Percentiles rank a stretch among this genome's conserved stretches.
Conservation (phyloP, 2,888 invertebrate species). For the Sesia apiformis region DNA sequence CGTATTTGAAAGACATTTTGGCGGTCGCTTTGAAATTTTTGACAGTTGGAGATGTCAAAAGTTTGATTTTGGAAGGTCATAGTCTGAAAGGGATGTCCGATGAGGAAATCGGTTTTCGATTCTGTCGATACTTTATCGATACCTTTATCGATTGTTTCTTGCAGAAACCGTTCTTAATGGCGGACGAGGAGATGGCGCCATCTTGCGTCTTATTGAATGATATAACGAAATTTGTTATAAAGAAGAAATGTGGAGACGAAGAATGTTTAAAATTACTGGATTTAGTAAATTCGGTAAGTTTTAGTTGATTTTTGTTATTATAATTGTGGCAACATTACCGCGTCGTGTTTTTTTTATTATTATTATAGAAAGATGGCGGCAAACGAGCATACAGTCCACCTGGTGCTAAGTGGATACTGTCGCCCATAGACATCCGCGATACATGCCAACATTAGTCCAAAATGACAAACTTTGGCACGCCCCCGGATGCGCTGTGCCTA, state of each 20-base stretch:
- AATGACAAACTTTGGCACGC: too few relatives aligned
- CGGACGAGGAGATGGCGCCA: slow-evolving; percentile 13
- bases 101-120: slow-evolving; percentile 17
- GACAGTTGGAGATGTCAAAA: slow-evolving; percentile 13
- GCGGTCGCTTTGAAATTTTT: slow-evolving; percentile 21
- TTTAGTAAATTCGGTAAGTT: slow-evolving; percentile 31
- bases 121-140: slow-evolving; percentile 21
- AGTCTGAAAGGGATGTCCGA: slow-evolving; percentile 10
- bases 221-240: slow-evolving; percentile 21
- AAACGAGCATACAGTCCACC: too few relatives aligned
- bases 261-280: slow-evolving; percentile 18
- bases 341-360: too few relatives aligned
- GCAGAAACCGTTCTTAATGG: slow-evolving; percentile 18
- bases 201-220: slow-evolving; percentile 22
- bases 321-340: too few relatives aligned
- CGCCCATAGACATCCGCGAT: too few relatives aligned
- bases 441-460: too few relatives aligned
- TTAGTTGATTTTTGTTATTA: neutral
- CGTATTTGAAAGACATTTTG: slow-evolving; percentile 23
- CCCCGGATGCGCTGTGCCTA: too few relatives aligned
- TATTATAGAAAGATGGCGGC: too few relatives aligned
- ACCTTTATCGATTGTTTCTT: slow-evolving; percentile 20
- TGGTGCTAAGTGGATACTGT: too few relatives aligned
- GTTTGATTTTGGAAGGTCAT: slow-evolving; percentile 14
- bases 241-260: slow-evolving; percentile 16